Evolutionary conservation across 2,113 vertebrate species (phyloP).

Genomic region (Leptocoma aspasia): DNA sequence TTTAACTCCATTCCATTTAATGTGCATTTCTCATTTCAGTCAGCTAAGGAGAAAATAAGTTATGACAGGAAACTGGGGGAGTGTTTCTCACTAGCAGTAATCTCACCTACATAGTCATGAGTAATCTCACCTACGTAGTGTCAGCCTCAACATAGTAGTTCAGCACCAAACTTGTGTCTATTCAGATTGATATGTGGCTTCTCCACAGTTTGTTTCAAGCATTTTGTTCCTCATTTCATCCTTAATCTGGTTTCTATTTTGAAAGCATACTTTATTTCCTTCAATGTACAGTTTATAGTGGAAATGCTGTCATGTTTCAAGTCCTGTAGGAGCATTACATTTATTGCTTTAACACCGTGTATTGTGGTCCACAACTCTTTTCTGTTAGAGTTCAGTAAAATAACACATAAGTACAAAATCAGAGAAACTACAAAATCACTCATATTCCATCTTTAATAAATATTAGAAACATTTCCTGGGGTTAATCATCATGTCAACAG

Average conservation of each 20-base stretch:
- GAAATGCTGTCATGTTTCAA: conserved; percentile 13
- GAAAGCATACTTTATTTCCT: not conserved
- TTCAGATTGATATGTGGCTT: not conserved
- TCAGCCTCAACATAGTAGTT: not conserved
- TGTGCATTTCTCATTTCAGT: not conserved
- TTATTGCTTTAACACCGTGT: not conserved
- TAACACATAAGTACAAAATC: not conserved
- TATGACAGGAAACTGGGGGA: not conserved
- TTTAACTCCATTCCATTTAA: not conserved
- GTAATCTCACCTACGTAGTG: not conserved
- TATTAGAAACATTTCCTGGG: not conserved
- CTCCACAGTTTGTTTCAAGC: conserved; percentile 11
- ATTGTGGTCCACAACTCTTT: not conserved
- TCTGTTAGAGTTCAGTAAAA: not conserved
- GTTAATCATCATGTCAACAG: not conserved
- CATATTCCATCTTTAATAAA: not conserved
- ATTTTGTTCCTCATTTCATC: not conserved
- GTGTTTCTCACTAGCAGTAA: not conserved
- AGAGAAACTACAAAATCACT: not conserved
- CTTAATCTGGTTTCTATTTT: not conserved
- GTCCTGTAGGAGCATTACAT: not conserved
- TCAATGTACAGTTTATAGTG: not conserved
- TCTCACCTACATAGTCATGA: not conserved
- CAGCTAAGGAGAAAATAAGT: not conserved
- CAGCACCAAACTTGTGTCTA: not conserved